These are phyloP conservation scores for Hypomesus transpacificus DNA, from an alignment of 2,113 vertebrate genomes.

Conservation along the genomic window DNA sequence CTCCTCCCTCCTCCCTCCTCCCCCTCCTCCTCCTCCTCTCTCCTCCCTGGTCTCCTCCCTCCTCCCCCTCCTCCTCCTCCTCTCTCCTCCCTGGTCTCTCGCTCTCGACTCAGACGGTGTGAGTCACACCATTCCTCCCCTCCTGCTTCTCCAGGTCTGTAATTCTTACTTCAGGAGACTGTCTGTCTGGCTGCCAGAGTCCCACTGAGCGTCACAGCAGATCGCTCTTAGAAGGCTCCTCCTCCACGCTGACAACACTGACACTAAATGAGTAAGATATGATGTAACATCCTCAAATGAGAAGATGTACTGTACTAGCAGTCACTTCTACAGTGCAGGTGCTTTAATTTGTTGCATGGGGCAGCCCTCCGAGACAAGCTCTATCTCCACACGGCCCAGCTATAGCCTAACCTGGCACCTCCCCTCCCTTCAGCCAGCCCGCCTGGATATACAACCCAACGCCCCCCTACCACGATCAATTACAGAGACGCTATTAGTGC, in stretches of 20 bases:
- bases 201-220: no score
- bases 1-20: not conserved
- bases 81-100: not conserved
- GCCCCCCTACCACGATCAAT: slow-evolving; percentile 30
- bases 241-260: no score
- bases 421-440: not conserved
- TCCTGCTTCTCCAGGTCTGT: no score
- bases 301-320: no score
- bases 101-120: not conserved
- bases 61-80: not conserved
- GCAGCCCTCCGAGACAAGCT: no score
- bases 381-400: no score
- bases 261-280: no score
- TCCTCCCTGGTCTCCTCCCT: not conserved
- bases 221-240: no score
- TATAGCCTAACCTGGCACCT: no score
- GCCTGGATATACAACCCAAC: slow-evolving; percentile 11
- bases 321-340: no score
- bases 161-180: not conserved
- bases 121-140: not conserved
- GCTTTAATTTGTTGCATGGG: no score
- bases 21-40: not conserved
- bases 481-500: slow-evolving; percentile 32
- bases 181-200: not conserved
- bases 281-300: no score